These are phyloP conservation scores for Euspilapteryx auroguttella DNA, from an alignment of 2,888 invertebrate genomes.

Conservation along the genomic window DNA sequence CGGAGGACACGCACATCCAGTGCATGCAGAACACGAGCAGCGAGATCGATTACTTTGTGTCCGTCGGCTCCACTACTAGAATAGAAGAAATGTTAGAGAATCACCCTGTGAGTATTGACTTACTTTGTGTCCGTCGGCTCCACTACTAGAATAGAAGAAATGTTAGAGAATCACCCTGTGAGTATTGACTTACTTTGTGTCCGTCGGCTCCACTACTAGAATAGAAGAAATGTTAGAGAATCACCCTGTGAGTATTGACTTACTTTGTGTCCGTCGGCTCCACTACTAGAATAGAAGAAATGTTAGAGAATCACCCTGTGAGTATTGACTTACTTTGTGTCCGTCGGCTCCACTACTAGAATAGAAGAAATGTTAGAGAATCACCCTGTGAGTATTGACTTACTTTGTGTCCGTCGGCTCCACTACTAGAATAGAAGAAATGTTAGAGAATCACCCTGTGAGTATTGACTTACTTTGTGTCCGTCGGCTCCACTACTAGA, in stretches of 20 bases:
- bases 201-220: conserved; percentile 63
- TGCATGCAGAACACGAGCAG: conserved; percentile 73
- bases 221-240: conserved; percentile 56
- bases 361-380: too few species aligned
- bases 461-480: too few species aligned
- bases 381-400: too few species aligned
- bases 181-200: conserved; percentile 11
- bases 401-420: too few species aligned
- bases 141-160: conserved; percentile 49
- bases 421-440: too few species aligned
- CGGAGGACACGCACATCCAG: conserved; percentile 71
- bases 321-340: conserved; percentile 11
- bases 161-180: conserved; percentile 53
- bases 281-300: conserved; percentile 49
- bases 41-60: conserved; percentile 80
- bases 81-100: conserved; percentile 56
- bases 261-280: conserved; percentile 54
- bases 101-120: conserved; percentile 32
- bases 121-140: conserved; percentile 54
- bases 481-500: too few species aligned
- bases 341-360: too few species aligned
- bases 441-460: too few species aligned
- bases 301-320: conserved; percentile 53
- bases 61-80: conserved; percentile 63
- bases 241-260: conserved; percentile 32